phyloP scores from a whole-genome alignment of 2,113 vertebrate species.

The Eurypyga helias region DNA sequence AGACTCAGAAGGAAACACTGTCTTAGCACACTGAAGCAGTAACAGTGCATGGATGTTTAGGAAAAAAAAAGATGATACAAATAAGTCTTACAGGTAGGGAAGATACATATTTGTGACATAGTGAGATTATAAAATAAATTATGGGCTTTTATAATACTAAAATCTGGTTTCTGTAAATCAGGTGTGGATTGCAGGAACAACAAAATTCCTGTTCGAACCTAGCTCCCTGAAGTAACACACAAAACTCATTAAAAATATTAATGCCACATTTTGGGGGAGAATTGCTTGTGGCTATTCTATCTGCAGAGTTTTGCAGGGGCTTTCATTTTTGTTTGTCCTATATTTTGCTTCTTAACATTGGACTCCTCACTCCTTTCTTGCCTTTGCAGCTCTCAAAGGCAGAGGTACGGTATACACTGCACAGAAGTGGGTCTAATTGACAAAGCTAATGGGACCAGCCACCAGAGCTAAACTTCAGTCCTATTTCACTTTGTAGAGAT shows the following conservation, averaged over 20 bases:
- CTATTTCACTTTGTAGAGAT: not conserved
- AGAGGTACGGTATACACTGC: not conserved
- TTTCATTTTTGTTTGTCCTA: slow-evolving; percentile 16
- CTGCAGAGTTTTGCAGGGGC: not conserved
- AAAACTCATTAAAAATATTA: slow-evolving; percentile 54
- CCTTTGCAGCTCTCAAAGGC: not conserved
- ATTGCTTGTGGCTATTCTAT: slow-evolving; percentile 33
- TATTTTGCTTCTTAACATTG: not conserved
- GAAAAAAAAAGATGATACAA: slow-evolving; percentile 17
- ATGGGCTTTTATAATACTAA: slow-evolving; percentile 49
- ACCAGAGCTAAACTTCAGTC: not conserved
- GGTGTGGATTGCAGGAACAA: slow-evolving; percentile 31
- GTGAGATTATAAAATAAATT: slow-evolving; percentile 36
- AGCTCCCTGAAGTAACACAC: not conserved
- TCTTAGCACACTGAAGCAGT: not conserved
- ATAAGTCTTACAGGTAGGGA: slow-evolving; percentile 18
- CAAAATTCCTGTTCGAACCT: not conserved
- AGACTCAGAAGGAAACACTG: not conserved
- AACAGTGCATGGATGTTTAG: not conserved
- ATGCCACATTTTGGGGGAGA: slow-evolving; percentile 26
- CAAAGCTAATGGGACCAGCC: not conserved
- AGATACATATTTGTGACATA: slow-evolving; percentile 40
- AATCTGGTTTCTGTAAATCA: slow-evolving; percentile 67
- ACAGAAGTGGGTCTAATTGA: not conserved
- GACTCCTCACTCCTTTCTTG: not conserved